phyloP scores from a whole-genome alignment of 2,888 invertebrate species.

The Eupithecia insigniata region DNA sequence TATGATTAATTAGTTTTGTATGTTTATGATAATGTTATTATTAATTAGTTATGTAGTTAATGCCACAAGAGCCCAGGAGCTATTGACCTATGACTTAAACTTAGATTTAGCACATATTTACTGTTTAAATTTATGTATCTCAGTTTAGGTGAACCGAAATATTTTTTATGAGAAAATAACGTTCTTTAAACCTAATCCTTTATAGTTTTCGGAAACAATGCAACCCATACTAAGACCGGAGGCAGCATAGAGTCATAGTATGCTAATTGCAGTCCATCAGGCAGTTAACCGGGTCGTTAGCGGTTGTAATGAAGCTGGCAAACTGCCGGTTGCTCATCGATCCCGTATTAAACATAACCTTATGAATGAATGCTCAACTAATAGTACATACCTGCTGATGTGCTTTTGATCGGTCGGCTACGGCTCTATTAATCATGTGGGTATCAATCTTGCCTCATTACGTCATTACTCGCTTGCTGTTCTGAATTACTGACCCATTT shows the following conservation, averaged over 20 bases:
- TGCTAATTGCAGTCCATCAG: conserved; percentile 65
- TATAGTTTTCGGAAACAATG: background rate
- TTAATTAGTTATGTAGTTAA: too few relatives aligned
- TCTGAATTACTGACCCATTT: background rate
- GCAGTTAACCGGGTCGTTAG: conserved; percentile 62
- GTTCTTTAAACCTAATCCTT: too few relatives aligned
- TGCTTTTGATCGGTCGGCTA: conserved; percentile 29
- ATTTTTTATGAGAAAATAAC: too few relatives aligned
- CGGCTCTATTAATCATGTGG: conserved; percentile 13
- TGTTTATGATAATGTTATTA: too few relatives aligned
- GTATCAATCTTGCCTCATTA: background rate
- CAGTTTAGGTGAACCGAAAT: too few relatives aligned
- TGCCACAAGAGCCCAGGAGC: too few relatives aligned
- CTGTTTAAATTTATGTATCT: too few relatives aligned
- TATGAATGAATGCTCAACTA: conserved; percentile 46
- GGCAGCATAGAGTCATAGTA: conserved; percentile 52
- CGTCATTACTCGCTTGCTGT: background rate
- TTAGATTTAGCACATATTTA: too few relatives aligned
- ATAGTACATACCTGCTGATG: conserved; percentile 21
- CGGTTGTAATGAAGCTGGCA: conserved; percentile 58
- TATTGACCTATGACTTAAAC: too few relatives aligned
- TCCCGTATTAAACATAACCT: conserved; percentile 48
- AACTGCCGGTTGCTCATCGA: conserved; percentile 46
- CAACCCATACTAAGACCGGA: conserved; percentile 12
- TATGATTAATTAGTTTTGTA: too few relatives aligned